These are phyloP conservation scores for Drosophila murphyi DNA, from an alignment of 1,140 invertebrate species.

Conservation along the genomic window DNA sequence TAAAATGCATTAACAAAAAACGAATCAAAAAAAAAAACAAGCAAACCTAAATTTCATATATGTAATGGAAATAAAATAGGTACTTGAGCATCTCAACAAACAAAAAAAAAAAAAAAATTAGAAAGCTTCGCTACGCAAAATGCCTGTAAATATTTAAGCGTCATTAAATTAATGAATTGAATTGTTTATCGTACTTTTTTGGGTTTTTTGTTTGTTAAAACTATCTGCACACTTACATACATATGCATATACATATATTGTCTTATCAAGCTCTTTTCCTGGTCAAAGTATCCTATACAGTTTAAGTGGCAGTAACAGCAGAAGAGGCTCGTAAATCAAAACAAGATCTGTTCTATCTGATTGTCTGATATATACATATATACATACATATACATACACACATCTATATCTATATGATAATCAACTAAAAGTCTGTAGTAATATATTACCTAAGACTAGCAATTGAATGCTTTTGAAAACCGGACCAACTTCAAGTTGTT, in stretches of 20 bases:
- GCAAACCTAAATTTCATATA: constrained; percentile 18
- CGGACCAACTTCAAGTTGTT: constrained; percentile 45
- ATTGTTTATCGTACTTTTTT: too few relatives aligned
- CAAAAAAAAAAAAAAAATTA: constrained; percentile 13
- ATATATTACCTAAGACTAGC: constrained; percentile 22
- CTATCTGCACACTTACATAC: not conserved
- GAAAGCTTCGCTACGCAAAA: constrained; percentile 72
- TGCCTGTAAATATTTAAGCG: constrained; percentile 75
- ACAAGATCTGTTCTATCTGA: constrained; percentile 17
- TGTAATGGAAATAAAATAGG: constrained; percentile 42
- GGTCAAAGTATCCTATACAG: constrained; percentile 41
- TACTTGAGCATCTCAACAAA: constrained; percentile 53
- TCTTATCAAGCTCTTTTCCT: constrained; percentile 44
- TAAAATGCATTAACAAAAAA: constrained; percentile 34
- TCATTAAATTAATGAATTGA: constrained; percentile 17
- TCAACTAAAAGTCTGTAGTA: not conserved
- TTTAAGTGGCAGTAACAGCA: constrained; percentile 25
- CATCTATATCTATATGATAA: constrained; percentile 11
- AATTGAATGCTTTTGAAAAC: constrained; percentile 19
- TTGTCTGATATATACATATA: constrained; percentile 31
- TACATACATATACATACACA: constrained; percentile 1
- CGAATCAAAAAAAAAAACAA: not conserved
- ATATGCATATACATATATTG: constrained; percentile 24
- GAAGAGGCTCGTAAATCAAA: constrained; percentile 26
- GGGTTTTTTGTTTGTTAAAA: not conserved